Evolutionary conservation across 2,797 vertebrate species (phyloP), one percentile per base, ranked within the genome.

Genomic region (Bradypus variegatus): DNA sequence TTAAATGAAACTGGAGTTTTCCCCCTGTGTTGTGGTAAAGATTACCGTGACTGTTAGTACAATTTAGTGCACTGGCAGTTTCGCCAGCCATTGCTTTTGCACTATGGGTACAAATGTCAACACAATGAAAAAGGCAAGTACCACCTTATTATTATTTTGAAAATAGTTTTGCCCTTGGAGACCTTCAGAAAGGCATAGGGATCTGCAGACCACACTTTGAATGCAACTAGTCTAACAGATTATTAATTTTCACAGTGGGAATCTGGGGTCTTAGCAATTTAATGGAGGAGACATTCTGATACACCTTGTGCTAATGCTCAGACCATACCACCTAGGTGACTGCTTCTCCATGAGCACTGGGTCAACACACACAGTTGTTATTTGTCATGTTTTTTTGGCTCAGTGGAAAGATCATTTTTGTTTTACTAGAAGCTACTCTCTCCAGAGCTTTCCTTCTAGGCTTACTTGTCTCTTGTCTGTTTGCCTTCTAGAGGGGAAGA

Each of bases 401-500:
- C 29, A 19, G 7, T 83, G 50, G 53, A 87, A 69, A 25, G 80
- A 19, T 88, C 64, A 13, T 86, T 92, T 75, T 80, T 87, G 50
- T 65, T 73, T 19, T 76, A 12, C 33, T 41, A 67, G 33, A 41
- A 31, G 67, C 86, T 67, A 7, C 45, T 48, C 27, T 86, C 33
- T 72, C 64, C 60, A 73, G 60, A 85, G 15, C n/a, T 86, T 94
- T 70, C 50, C 73, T 86, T 89, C 27, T 73, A 62, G 48, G 41
- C 65, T 85, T 79, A 76, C 64, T 80, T 55, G 38, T 36, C 53
- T 88, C 65, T 93, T 91, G n/a, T 93, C 73, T 94, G 15, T 94
- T 96, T 96, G 53, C 92, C 93, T 97, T 96, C 65, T 95, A 98
- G 97, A 85, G 91, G 83, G 88, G 95, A 97, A 96, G 96, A 97